Conservation (phyloP, 1,140 invertebrate species). For the Camponotus vicinus region DNA sequence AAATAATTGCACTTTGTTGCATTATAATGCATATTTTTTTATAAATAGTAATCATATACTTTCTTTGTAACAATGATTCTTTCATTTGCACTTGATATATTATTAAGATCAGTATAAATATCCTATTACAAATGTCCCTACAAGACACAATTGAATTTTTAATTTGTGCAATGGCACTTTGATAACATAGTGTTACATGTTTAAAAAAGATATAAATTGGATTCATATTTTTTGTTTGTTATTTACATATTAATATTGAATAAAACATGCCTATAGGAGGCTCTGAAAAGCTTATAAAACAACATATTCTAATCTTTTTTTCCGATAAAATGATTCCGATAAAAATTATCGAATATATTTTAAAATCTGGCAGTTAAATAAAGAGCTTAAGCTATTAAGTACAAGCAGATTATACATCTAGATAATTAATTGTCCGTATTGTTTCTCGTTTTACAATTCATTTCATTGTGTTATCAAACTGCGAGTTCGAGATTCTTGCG, state of each 20-base stretch:
- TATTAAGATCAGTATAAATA: slow-evolving; percentile 36
- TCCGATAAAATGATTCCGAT: slow-evolving; percentile 11
- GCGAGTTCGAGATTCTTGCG: neutral
- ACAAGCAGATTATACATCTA: slow-evolving; percentile 4
- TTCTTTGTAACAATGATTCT: slow-evolving; percentile 13
- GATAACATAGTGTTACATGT: slow-evolving; percentile 12
- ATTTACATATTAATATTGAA: slow-evolving; percentile 25
- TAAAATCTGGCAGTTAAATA: slow-evolving; percentile 28
- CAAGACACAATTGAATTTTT: neutral
- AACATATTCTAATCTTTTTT: slow-evolving; percentile 1
- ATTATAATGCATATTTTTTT: slow-evolving; percentile 8
- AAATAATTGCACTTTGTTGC: slow-evolving; percentile 24
- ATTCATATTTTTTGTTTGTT: slow-evolving; percentile 22
- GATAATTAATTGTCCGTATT: neutral
- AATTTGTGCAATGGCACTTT: slow-evolving; percentile 28
- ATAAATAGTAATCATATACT: neutral
- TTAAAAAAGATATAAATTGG: slow-evolving; percentile 51
- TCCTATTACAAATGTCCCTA: neutral
- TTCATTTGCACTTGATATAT: slow-evolving; percentile 34
- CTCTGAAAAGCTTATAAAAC: slow-evolving; percentile 33
- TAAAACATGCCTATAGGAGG: slow-evolving; percentile 3
- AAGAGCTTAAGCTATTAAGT: neutral
- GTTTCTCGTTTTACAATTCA: neutral
- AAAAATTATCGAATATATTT: slow-evolving; percentile 21
- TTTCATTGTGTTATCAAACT: slow-evolving; percentile 5